Base-by-base conservation (phyloP, 2,797 vertebrate species). In the Lithobates sylvaticus region DNA sequence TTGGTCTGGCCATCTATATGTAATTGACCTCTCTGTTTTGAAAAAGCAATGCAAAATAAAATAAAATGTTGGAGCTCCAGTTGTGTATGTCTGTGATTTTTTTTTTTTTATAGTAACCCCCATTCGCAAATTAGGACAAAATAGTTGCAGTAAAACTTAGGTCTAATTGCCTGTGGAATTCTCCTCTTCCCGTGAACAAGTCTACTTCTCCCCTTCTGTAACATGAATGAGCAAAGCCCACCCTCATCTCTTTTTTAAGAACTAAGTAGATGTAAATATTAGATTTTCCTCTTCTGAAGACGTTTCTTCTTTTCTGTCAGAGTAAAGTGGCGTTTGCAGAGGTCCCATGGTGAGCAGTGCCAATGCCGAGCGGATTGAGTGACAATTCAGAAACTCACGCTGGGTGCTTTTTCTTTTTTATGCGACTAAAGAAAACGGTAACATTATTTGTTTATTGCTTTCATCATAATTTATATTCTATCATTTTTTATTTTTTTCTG, bases 201-300 rank as follows among this genome's bases (percentile, higher is more conserved):
- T 29, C 54, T 47, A 36, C 54, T 74, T 67, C 36, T 44, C n/a
- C 23, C 15, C 10, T 75, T n/a, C 58, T 42, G 12, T 75, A 34
- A 29, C 26, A 83, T 27, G 36, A 64, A 10, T 42, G 32, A n/a
- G 29, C 27, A 39, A 21, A 74, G 21, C 36, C n/a, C 50, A 47
- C 65, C 36, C 34, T 27, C 58, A 74, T 68, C 61, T 47, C 26
- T 83, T 78, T 64, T 61, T 61, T 26, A 23, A 76, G 21, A 67
- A 18, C 71, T 29, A 42, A 65, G 71, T 39, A 47, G 39, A 54
- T 79, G 58, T 36, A 36, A 78, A 78, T 78, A 79, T 85, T 79
- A 47, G 27, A 42, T 68, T 58, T 39, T 12, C 74, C 75, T 27
- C 1, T 68, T 70, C 32, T 36, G 32, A 44, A 84, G 61, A 67